Evolutionary conservation across 1,140 invertebrate genomes (phyloP).

Genomic region (Drosophila fuyamai): DNA sequence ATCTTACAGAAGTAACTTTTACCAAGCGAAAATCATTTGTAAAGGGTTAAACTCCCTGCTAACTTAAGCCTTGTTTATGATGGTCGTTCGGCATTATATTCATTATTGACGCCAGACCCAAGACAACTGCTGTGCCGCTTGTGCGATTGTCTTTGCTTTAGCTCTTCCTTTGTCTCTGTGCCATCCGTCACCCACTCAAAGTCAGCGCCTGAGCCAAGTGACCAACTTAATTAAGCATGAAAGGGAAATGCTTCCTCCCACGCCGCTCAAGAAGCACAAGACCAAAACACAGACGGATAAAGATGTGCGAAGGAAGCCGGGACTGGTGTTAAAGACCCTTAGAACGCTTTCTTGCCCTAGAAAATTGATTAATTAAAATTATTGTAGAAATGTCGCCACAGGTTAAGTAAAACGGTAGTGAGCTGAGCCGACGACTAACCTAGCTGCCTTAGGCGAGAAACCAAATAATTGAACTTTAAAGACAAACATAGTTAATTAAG

Average conservation of each 20-base stretch:
- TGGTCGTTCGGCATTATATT: conserved; percentile 50
- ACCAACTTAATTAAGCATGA: conserved; percentile 79
- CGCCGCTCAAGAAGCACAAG: conserved; percentile 32
- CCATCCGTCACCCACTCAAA: conserved; percentile 70
- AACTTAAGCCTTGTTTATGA: conserved; percentile 31
- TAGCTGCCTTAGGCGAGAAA: not conserved
- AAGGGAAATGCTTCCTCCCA: conserved; percentile 77
- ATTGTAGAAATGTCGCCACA: conserved; percentile 25
- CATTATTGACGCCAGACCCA: conserved; percentile 49
- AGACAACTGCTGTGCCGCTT: conserved; percentile 15
- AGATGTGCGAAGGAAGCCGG: conserved; percentile 1
- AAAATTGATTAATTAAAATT: conserved; percentile 77
- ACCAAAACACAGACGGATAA: conserved; percentile 30
- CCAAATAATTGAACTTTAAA: conserved; percentile 24
- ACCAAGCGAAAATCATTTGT: not conserved
- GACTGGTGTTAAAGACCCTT: conserved; percentile 42
- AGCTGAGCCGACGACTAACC: conserved; percentile 1
- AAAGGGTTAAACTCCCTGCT: conserved; percentile 12
- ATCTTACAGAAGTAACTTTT: not conserved
- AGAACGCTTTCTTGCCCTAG: conserved; percentile 56
- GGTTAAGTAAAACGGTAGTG: conserved; percentile 19
- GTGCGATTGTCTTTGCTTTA: conserved; percentile 16
- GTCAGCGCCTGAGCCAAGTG: conserved; percentile 73
- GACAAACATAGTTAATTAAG: conserved; percentile 21
- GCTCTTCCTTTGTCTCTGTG: conserved; percentile 19